Evolutionary conservation across 2,888 invertebrate genomes (phyloP).

Genomic region (Opisthograptis luteolata): DNA sequence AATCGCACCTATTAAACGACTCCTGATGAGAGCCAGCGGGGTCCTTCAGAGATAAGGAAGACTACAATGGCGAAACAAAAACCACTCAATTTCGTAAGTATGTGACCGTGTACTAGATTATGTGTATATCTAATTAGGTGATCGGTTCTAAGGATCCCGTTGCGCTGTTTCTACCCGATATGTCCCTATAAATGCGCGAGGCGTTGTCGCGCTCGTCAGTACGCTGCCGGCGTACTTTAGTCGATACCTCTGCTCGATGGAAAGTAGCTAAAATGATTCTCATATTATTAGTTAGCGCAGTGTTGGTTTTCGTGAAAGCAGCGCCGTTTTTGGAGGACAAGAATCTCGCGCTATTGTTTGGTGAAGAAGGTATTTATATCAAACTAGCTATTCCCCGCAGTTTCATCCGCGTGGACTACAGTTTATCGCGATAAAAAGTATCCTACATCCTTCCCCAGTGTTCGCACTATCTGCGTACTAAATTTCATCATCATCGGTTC

Average conservation of each 20-base stretch:
- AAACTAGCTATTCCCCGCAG: too few relatives aligned
- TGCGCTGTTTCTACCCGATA: slow-evolving; percentile 39
- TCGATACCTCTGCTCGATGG: slow-evolving; percentile 16
- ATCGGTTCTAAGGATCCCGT: slow-evolving; percentile 57
- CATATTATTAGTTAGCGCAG: slow-evolving; percentile 24
- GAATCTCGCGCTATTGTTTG: slow-evolving; percentile 30
- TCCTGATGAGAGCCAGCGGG: slow-evolving; percentile 53
- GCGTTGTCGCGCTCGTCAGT: slow-evolving; percentile 38
- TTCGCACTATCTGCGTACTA: too few relatives aligned
- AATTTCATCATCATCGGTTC: too few relatives aligned
- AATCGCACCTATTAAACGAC: slow-evolving; percentile 28
- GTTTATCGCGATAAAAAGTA: too few relatives aligned
- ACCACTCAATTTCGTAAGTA: slow-evolving; percentile 59
- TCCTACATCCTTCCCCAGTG: too few relatives aligned
- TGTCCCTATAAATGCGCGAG: slow-evolving; percentile 44
- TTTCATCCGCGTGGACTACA: too few relatives aligned
- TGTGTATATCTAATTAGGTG: slow-evolving; percentile 70
- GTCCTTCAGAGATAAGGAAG: slow-evolving; percentile 55
- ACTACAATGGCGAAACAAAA: slow-evolving; percentile 45
- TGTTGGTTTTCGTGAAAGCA: slow-evolving; percentile 39
- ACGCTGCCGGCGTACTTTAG: slow-evolving; percentile 37
- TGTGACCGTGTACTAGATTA: slow-evolving; percentile 49
- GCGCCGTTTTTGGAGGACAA: slow-evolving; percentile 46
- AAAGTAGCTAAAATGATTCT: slow-evolving; percentile 34
- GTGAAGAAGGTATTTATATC: slow-evolving; percentile 31